phyloP scores from a whole-genome alignment of 2,797 vertebrate species.

The Babyrousa celebensis region DNA sequence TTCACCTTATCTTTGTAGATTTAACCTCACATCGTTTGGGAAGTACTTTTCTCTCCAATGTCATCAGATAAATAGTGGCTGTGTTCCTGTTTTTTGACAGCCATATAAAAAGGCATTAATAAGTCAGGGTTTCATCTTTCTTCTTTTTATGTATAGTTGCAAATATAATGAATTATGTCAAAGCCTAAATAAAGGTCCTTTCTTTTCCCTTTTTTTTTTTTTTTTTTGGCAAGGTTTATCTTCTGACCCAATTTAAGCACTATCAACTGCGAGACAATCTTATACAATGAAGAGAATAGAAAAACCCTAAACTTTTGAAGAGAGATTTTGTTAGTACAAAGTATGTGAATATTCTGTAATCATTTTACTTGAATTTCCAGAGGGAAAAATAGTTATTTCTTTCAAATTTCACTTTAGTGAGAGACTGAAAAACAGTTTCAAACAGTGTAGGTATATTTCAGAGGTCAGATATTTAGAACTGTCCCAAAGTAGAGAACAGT shows the following conservation, averaged over 20 bases:
- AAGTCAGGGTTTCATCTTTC: constrained; percentile 69
- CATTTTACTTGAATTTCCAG: constrained; percentile 51
- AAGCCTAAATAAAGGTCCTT: constrained; percentile 60
- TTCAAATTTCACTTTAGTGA: constrained; percentile 73
- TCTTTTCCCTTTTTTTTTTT: background rate
- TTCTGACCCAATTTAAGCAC: constrained; percentile 74
- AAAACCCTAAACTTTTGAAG: constrained; percentile 65
- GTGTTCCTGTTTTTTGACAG: constrained; percentile 65
- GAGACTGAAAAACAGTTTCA: constrained; percentile 59
- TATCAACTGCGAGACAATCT: constrained; percentile 56
- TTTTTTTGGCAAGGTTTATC: constrained; percentile 48
- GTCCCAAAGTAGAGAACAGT: constrained; percentile 64
- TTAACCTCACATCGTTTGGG: constrained; percentile 60
- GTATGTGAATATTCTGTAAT: constrained; percentile 70
- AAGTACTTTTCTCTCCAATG: background rate
- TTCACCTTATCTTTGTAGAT: constrained; percentile 25
- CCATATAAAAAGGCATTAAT: constrained; percentile 61
- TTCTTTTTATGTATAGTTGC: constrained; percentile 67
- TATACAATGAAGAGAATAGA: constrained; percentile 65
- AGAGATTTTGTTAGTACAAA: constrained; percentile 68
- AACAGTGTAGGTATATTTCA: constrained; percentile 6
- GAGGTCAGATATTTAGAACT: constrained; percentile 61
- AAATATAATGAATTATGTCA: constrained; percentile 74
- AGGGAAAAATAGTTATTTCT: constrained; percentile 53
- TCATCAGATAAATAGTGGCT: constrained; percentile 1